Evolutionary conservation across 1,140 invertebrate species (phyloP), one percentile per base, ranked within the genome.

Genomic region (Calycopis cecrops): DNA sequence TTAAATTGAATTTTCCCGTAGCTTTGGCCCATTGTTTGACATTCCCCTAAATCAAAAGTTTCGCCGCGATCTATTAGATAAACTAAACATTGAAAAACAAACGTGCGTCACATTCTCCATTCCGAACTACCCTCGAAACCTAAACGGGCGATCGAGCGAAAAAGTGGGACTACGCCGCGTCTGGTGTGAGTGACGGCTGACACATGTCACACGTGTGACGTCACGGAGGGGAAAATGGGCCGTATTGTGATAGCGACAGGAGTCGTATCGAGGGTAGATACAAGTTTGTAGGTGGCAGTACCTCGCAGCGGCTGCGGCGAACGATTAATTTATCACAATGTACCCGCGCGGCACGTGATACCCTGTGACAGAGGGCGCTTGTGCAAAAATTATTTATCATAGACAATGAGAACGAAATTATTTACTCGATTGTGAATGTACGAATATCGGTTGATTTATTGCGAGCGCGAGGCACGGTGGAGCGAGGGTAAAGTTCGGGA

Each of bases 131-230:
- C 71, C 63, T 58, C 56, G 37, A 64, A 64, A 71, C 66, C 65
- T 67, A 71, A 77, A 67, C 65, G 70, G 60, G 71, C 72, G 65
- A 61, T 78, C 72, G 77, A 69, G 71, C 76, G 77, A 71, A 79
- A 80, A 79, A 80, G 71, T 76, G 67, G 71, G 55, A 65, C 63
- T 59, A 58, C 59, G 72, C 68, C 65, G 61, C 68, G 75, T 72
- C 78, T 67, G 67, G 65, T 64, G 69, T 79, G 75, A 79, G 63
- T 77, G 76, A 78, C 79, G 78, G 67, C 66, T 73, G 64, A 64
- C 73, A 73, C 37, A 21, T 53, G 37, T 53, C 37, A 34, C 33
- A 38, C 40, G 51, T 40, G 38, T 53, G 35, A 28, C 51, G 9
- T 44, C 21, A 28, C 37, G 18, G 12, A 4, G 28, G 51, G 18